These are phyloP conservation scores for Tipula confusa DNA, from an alignment of 2,888 invertebrate species.

Conservation along the genomic window DNA sequence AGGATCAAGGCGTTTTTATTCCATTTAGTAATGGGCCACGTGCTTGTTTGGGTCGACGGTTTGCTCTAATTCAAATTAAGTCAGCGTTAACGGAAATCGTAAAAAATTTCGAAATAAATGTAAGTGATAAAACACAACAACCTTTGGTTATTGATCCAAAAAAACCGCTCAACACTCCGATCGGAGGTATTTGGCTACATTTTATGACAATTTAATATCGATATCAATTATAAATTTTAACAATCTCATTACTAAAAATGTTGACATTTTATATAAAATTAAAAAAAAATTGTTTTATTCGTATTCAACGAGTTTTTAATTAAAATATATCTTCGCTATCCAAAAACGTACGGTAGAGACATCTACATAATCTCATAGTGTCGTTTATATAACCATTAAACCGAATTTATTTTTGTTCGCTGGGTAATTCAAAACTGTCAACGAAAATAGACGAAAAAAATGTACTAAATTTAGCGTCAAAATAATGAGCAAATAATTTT, in stretches of 20 bases:
- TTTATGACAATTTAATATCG: conserved; percentile 34
- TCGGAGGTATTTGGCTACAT: conserved; percentile 41
- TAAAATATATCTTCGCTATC: too few relatives aligned
- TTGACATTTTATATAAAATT: neutral
- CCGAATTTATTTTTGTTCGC: too few relatives aligned
- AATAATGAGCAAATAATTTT: neutral
- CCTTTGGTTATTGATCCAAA: conserved; percentile 39
- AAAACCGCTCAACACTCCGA: conserved; percentile 39
- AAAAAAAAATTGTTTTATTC: too few relatives aligned
- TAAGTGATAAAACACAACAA: conserved; percentile 38
- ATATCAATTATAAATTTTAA: neutral
- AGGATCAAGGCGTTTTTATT: conserved; percentile 42
- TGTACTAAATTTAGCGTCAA: too few relatives aligned
- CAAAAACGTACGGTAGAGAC: too few relatives aligned
- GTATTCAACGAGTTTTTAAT: too few relatives aligned
- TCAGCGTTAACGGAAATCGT: neutral
- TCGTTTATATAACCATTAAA: too few relatives aligned
- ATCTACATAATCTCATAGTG: too few relatives aligned
- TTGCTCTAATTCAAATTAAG: conserved; percentile 30
- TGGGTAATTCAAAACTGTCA: too few relatives aligned
- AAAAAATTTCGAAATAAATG: neutral
- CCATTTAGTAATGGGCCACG: conserved; percentile 50
- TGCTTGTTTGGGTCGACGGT: conserved; percentile 44
- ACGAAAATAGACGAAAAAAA: too few relatives aligned
- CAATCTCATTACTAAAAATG: neutral